Evolutionary conservation across 1,140 invertebrate genomes (phyloP).

Genomic region (Atta colombica): DNA sequence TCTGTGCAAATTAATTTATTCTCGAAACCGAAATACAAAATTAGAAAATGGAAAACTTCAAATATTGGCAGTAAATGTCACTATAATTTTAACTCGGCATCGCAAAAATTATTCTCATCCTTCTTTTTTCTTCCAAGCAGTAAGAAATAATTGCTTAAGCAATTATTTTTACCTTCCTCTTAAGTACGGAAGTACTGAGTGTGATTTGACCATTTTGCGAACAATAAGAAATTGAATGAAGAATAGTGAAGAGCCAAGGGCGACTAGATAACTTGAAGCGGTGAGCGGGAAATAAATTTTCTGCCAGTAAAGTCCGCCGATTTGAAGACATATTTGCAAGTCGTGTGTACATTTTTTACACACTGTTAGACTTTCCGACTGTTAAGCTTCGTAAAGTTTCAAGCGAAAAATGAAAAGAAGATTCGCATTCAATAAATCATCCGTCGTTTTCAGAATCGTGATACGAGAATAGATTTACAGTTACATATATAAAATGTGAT

Average conservation of each 20-base stretch:
- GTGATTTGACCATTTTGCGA: not conserved
- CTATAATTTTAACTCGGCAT: not conserved
- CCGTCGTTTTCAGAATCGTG: slow-evolving; percentile 15
- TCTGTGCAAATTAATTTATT: slow-evolving; percentile 1
- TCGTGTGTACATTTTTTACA: slow-evolving; percentile 38
- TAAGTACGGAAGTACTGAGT: slow-evolving; percentile 1
- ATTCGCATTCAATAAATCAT: slow-evolving; percentile 13
- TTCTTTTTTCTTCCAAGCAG: not conserved
- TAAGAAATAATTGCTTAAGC: slow-evolving; percentile 8
- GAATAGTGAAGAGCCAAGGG: slow-evolving; percentile 34
- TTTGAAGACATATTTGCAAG: slow-evolving; percentile 43
- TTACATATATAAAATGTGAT: not conserved
- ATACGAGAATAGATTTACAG: slow-evolving; percentile 10
- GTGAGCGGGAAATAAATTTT: slow-evolving; percentile 72
- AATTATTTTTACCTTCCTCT: not conserved
- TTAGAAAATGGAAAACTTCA: not conserved
- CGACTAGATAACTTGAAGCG: slow-evolving; percentile 61
- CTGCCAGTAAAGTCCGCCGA: slow-evolving; percentile 39
- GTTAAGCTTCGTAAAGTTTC: slow-evolving; percentile 38
- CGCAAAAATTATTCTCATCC: not conserved
- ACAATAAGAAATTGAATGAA: slow-evolving; percentile 71
- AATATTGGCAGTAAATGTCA: not conserved
- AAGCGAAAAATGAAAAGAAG: not conserved
- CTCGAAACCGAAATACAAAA: not conserved
- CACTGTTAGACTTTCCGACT: slow-evolving; percentile 15